These are phyloP conservation scores for Acropternis orthonyx DNA, from an alignment of 2,797 vertebrate species.

Conservation along the genomic window DNA sequence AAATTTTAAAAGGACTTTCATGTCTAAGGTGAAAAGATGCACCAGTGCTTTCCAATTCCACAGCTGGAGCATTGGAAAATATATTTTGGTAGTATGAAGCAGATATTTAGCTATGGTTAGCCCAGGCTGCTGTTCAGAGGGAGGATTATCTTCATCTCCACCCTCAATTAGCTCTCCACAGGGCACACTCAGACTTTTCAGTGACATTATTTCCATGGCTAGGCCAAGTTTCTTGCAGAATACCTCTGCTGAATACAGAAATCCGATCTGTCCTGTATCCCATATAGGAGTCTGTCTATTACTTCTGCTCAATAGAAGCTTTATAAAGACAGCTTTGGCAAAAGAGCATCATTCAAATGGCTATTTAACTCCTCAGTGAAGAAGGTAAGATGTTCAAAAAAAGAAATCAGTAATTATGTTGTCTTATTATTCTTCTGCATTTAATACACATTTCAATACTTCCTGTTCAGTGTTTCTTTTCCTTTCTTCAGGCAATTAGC, in stretches of 20 bases:
- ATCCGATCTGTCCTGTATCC: background rate
- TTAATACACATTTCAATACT: conserved; percentile 36
- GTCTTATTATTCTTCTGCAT: conserved; percentile 15
- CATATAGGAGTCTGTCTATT: background rate
- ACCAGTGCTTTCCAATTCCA: background rate
- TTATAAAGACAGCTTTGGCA: background rate
- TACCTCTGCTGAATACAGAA: conserved; percentile 20
- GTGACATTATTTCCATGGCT: background rate
- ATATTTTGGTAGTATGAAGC: fast-evolving
- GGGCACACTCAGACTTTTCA: conserved; percentile 4
- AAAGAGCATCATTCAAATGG: background rate
- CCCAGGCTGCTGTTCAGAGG: background rate
- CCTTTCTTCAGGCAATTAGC: conserved; percentile 57
- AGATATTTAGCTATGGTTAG: background rate
- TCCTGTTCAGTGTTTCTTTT: conserved; percentile 4
- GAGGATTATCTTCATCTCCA: conserved; percentile 4
- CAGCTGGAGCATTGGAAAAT: background rate
- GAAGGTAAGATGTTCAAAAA: conserved; percentile 16
- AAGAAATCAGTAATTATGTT: conserved; percentile 40
- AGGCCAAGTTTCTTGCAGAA: background rate
- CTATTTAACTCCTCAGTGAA: conserved; percentile 27
- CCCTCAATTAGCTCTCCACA: conserved; percentile 12
- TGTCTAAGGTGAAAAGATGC: background rate
- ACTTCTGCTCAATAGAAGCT: background rate
- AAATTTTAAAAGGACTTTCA: background rate